Conservation (phyloP, 2,888 invertebrate genomes). For the Trissolcus japonicus region DNA sequence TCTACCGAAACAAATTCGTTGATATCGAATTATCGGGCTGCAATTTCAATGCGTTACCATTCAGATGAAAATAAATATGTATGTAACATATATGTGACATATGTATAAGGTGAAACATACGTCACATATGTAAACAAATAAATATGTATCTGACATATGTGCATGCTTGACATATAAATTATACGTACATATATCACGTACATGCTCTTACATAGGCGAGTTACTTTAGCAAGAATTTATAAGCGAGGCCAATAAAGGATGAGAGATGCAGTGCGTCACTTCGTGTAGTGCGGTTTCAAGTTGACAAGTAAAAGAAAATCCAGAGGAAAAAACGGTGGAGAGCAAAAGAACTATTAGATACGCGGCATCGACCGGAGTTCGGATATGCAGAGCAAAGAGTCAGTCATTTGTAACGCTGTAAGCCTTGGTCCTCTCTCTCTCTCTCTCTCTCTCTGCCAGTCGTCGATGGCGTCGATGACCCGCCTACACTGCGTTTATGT, state of each 20-base stretch:
- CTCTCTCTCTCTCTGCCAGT: conserved; percentile 22
- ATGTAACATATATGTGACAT: no score
- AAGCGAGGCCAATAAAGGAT: not conserved
- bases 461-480: conserved; percentile 54
- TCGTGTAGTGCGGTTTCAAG: conserved; percentile 30
- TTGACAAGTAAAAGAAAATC: conserved; percentile 35
- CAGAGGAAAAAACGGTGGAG: conserved; percentile 30
- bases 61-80: no score
- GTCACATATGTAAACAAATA: no score
- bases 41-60: no score
- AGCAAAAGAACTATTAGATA: conserved; percentile 41
- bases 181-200: no score
- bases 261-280: not conserved
- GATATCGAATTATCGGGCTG: no score
- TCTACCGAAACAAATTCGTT: no score
- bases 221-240: not conserved
- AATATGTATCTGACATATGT: no score
- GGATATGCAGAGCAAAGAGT: conserved; percentile 69
- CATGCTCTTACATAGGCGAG: no score
- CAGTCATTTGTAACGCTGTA: conserved; percentile 72
- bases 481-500: conserved; percentile 40
- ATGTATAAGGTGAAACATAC: no score
- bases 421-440: conserved; percentile 53
- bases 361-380: conserved; percentile 49
- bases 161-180: no score